Evolutionary conservation across 2,797 vertebrate genomes (phyloP).

Genomic region (Decapterus maruadsi): DNA sequence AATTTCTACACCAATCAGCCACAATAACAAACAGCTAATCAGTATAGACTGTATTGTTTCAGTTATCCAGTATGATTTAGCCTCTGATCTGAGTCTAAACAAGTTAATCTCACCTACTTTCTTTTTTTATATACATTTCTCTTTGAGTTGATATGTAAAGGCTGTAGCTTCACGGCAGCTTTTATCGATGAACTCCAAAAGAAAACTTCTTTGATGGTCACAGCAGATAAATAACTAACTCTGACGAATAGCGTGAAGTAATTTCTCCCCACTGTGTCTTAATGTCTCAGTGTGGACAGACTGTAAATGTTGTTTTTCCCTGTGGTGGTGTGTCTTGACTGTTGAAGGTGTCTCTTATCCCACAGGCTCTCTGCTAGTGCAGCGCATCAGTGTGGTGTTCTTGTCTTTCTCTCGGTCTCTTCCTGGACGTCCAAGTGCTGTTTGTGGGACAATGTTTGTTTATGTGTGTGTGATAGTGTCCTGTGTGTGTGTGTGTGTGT

Average conservation of each 20-base stretch:
- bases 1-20: too few species aligned
- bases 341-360: conserved; percentile 52
- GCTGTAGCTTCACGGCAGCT: too few species aligned
- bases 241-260: neutral
- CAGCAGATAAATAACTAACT: neutral
- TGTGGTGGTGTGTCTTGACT: conserved; percentile 23
- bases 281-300: neutral
- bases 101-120: too few species aligned
- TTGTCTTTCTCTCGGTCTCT: conserved; percentile 41
- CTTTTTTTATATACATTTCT: too few species aligned
- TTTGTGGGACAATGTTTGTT: conserved; percentile 31
- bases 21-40: too few species aligned
- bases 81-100: too few species aligned
- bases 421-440: conserved; percentile 17
- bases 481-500: conserved; percentile 12
- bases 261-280: neutral
- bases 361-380: conserved; percentile 42
- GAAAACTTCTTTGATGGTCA: neutral
- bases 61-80: neutral
- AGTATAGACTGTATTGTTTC: too few species aligned
- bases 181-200: too few species aligned
- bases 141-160: too few species aligned
- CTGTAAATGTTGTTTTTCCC: conserved; percentile 7
- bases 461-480: conserved; percentile 13
- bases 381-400: conserved; percentile 39